Percentiles rank a stretch among this genome's conserved stretches.
Evolutionary conservation across 2,888 invertebrate genomes (phyloP).

Genomic region (Acholoe squamosa): DNA sequence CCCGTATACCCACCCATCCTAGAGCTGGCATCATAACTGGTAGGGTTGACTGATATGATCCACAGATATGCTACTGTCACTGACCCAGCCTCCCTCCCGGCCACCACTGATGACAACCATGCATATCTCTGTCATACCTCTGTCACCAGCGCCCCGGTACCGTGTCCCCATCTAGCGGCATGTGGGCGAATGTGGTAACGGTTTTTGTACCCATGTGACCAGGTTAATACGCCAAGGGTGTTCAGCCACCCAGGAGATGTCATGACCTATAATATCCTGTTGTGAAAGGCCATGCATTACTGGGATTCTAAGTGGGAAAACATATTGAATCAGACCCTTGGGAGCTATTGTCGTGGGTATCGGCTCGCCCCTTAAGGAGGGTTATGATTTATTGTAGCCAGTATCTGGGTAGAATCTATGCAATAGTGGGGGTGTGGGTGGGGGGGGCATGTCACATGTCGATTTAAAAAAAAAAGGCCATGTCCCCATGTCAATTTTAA

Average conservation of each 20-base stretch:
- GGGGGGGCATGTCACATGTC: too few relatives aligned
- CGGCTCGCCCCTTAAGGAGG: too few relatives aligned
- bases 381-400: too few relatives aligned
- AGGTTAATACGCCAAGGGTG: constrained; percentile 17
- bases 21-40: not conserved
- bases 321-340: too few relatives aligned
- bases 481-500: too few relatives aligned
- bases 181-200: not conserved
- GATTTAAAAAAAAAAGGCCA: too few relatives aligned
- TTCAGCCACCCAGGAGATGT: constrained; percentile 20
- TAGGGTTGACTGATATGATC: not conserved
- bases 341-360: too few relatives aligned
- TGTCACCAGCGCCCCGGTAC: not conserved
- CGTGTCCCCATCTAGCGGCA: constrained; percentile 30
- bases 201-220: not conserved
- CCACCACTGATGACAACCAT: constrained; percentile 26
- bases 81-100: not conserved
- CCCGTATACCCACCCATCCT: not conserved
- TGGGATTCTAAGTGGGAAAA: too few relatives aligned
- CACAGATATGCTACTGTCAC: not conserved
- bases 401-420: too few relatives aligned
- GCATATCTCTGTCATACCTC: constrained; percentile 23
- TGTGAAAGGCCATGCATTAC: too few relatives aligned
- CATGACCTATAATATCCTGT: not conserved
- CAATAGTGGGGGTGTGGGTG: too few relatives aligned